These are phyloP conservation scores for Andrena trimmerana DNA, from an alignment of 2,888 invertebrate genomes.

Conservation along the genomic window DNA sequence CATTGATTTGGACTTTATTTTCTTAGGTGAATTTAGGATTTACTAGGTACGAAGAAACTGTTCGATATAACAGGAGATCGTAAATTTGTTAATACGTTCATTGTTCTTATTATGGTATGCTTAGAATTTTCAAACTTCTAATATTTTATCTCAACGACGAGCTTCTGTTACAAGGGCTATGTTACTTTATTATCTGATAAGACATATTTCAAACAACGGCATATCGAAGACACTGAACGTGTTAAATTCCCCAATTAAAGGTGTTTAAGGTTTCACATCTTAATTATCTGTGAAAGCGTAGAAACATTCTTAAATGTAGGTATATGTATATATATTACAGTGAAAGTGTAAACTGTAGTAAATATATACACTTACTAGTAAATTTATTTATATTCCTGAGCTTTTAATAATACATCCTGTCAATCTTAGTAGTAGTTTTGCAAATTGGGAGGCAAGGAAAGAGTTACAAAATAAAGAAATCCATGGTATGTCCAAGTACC, in stretches of 20 bases:
- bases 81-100: slow-evolving; percentile 25
- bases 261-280: slow-evolving; percentile 4
- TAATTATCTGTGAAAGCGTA: neutral
- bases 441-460: no score
- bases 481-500: no score
- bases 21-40: slow-evolving; percentile 17
- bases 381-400: neutral
- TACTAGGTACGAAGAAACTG: slow-evolving; percentile 12
- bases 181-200: neutral
- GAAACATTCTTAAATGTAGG: neutral
- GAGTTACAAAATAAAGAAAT: no score
- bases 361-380: neutral
- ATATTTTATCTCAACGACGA: neutral
- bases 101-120: neutral
- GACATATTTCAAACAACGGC: neutral
- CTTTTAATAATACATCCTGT: neutral
- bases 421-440: no score
- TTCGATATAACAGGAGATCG: slow-evolving; percentile 13
- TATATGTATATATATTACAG: neutral
- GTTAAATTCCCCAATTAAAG: slow-evolving; percentile 2
- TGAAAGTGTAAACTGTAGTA: neutral
- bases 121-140: neutral
- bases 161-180: neutral
- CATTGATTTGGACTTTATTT: neutral
- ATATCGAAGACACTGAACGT: slow-evolving; percentile 28